Evolutionary conservation across 2,888 invertebrate species (phyloP).

Genomic region (Trimorus sp.): DNA sequence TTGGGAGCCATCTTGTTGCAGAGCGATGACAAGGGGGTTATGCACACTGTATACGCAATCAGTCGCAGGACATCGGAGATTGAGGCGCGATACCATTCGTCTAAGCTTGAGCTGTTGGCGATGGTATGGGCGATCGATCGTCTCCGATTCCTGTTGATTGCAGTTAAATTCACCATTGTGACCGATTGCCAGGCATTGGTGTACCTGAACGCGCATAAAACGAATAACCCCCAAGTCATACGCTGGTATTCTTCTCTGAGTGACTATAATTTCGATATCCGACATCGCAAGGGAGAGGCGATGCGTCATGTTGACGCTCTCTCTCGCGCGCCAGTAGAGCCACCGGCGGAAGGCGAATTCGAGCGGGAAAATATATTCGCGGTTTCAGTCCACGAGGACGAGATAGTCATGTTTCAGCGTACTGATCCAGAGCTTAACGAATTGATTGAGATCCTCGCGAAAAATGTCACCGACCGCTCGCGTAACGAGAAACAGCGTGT

Average conservation of each 20-base stretch:
- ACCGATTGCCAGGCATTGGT: neutral
- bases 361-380: too few relatives aligned
- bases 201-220: neutral
- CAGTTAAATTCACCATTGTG: neutral
- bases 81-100: neutral
- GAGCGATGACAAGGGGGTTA: neutral
- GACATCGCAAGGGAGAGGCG: neutral
- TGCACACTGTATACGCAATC: neutral
- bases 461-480: neutral
- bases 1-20: neutral
- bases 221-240: neutral
- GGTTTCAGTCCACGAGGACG: neutral
- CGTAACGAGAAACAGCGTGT: neutral
- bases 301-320: neutral
- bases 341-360: neutral
- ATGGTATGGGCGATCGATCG: neutral
- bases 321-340: neutral
- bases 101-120: neutral
- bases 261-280: neutral
- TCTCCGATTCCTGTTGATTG: neutral
- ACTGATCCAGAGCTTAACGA: neutral
- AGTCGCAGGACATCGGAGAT: neutral
- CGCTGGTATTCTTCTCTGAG: neutral
- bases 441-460: neutral
- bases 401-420: neutral